Base-by-base conservation (phyloP, 2,797 vertebrate genomes). In the Crypturellus tataupa region DNA sequence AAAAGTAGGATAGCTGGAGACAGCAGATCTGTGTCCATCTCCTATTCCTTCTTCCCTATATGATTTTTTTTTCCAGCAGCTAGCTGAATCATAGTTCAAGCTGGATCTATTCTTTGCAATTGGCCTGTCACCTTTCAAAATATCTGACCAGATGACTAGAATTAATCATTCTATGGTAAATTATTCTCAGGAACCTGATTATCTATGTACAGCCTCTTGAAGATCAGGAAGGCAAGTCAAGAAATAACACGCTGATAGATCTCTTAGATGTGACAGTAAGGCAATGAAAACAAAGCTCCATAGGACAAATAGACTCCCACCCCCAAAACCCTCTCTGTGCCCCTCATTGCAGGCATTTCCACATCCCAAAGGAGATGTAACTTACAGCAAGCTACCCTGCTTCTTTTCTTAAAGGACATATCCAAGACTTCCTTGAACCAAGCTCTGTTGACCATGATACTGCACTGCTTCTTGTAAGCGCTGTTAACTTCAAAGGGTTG, bases 401-500 rank as follows among this genome's bases (percentile, higher is more conserved):
- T n/a, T 31, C 10, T 68, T 90, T 80, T 33, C 35, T 86, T 69
- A 76, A 89, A 99, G 99, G 97, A 80, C 99, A 98, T 95, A 99
- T 99, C 71, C 98, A 97, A 94, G 98, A 98, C 55, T 97, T 99
- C 18, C 97, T 99, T 81, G 97, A 97, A 59, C 76, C 95, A 44
- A 98, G 96, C 69, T 96, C 97, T 8, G 87, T 99, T 37, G 81
- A 29, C n/a, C 0, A 77, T 2, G 92, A 97, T 90, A 99, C 98
- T 0, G 94, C 88, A 29, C 49, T 99, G 82, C 98, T 98, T 89
- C 97, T 99, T 44, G 98, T 99, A 91, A 99, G 99, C 13, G 99
- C 99, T 6, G 95, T 99, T 94, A 99, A 99, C 95, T 99, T 99
- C 97, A 99, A 99, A 95, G 99, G 98, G 31, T 98, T 97, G 75